A percentile compares a stretch with the other conserved stretches of the same genome.
Conservation (phyloP, 2,888 invertebrate species). For the Xestoiulus laeticollis region DNA sequence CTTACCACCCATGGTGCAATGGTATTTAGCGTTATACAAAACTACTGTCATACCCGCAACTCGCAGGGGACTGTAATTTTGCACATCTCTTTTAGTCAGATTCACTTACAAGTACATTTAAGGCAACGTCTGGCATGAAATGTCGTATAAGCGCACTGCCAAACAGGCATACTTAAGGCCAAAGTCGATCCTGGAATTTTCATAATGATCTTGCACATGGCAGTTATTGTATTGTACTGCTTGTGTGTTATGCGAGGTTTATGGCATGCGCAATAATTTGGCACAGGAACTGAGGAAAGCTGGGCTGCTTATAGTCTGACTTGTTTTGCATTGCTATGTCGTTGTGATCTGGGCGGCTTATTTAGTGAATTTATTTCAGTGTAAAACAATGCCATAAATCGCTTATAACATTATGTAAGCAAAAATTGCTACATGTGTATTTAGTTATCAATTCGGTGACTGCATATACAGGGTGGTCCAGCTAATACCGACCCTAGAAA, state of each 20-base stretch:
- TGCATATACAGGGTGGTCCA: too few species aligned
- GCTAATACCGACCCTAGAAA: too few species aligned
- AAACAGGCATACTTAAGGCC: not conserved
- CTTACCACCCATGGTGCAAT: constrained; percentile 13
- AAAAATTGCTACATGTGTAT: too few species aligned
- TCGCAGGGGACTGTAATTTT: not conserved
- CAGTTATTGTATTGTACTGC: constrained; percentile 10
- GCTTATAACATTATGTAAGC: too few species aligned
- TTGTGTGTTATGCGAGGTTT: not conserved
- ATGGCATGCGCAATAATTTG: not conserved
- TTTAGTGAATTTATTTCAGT: not conserved
- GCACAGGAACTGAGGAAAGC: not conserved
- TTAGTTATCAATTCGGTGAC: too few species aligned
- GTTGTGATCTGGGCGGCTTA: not conserved
- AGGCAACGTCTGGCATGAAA: constrained; percentile 14
- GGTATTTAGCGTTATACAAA: constrained; percentile 3
- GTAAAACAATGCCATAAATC: too few species aligned
- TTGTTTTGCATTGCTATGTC: not conserved
- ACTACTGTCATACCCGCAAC: not conserved
- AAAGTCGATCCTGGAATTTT: constrained; percentile 15
- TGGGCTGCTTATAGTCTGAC: not conserved
- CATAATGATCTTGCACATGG: constrained; percentile 35
- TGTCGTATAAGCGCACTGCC: not conserved
- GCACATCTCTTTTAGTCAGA: not conserved
- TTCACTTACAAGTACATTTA: not conserved